Evolutionary conservation across 2,797 vertebrate species (phyloP).

Genomic region (Eupleurogrammus muticus): DNA sequence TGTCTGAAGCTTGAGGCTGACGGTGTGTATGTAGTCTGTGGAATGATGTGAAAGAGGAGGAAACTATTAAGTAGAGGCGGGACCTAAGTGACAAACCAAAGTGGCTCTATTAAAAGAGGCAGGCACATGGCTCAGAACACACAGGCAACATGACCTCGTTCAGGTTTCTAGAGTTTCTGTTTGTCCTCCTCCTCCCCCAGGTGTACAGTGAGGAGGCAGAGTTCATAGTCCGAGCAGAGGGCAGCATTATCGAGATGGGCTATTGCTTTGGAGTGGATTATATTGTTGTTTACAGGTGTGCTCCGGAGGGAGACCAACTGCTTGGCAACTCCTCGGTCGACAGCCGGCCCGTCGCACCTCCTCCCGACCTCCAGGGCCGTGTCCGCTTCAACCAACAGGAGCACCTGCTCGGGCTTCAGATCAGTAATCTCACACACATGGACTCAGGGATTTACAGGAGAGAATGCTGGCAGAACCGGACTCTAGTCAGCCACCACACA

Average conservation of each 20-base stretch:
- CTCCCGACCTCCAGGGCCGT: conserved; percentile 63
- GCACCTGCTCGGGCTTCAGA: conserved; percentile 66
- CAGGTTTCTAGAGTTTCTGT: conserved; percentile 46
- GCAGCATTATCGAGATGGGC: conserved; percentile 65
- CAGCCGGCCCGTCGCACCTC: not conserved
- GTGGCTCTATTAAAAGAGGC: conserved; percentile 37
- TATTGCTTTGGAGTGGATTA: conserved; percentile 82
- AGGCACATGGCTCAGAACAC: conserved; percentile 33
- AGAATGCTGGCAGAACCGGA: conserved; percentile 78
- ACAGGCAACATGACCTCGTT: conserved; percentile 66
- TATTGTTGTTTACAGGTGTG: conserved; percentile 70
- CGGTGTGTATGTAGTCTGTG: not conserved
- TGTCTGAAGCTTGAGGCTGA: conserved; percentile 1
- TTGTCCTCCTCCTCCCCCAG: conserved; percentile 64
- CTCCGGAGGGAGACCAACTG: conserved; percentile 65
- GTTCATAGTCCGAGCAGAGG: conserved; percentile 51
- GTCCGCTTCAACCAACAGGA: conserved; percentile 26
- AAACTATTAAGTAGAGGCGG: conserved; percentile 61
- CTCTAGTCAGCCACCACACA: conserved; percentile 30
- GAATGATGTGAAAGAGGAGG: conserved; percentile 46
- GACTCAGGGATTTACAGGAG: conserved; percentile 78
- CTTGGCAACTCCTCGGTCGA: conserved; percentile 75
- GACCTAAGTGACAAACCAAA: conserved; percentile 34
- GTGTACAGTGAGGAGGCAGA: conserved; percentile 55
- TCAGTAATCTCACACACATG: conserved; percentile 59